Evolutionary conservation across 2,113 vertebrate species (phyloP), one percentile per base, ranked within the genome.

Genomic region (Mormoops blainvillei): DNA sequence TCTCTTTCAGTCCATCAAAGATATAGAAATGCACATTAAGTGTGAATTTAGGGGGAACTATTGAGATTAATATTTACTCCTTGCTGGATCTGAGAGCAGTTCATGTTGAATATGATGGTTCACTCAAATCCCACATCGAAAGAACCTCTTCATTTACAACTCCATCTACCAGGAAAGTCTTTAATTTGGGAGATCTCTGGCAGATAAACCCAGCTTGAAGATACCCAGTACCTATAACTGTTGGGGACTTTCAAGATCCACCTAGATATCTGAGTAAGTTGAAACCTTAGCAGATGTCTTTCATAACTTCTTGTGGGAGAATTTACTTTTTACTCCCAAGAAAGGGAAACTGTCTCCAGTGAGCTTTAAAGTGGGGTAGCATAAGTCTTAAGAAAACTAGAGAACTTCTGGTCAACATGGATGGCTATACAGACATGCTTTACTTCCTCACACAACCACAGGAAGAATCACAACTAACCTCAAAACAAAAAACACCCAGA

Each of bases 311-410:
- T 52, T 28, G 10, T 41, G 50, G 11, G 16, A 94, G 14, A 50
- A 73, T 81, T 90, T 95, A 56, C 54, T 61, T 82, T 94, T 96
- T 92, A 33, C 1, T 87, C n/a, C 14, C 15, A 73, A 58, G 52
- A 61, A 90, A 76, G n/a, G 19, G 70, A 92, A 91, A 61, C 31
- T 54, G 2, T 78, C 36, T 96, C 41, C 48, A 19, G 10, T 77
- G 48, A 94, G 33, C 26, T 85, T 86, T 31, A 76, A 85, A 67
- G 33, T 77, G 24, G 81, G 2, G 24, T 16, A 95, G 18, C 24
- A 94, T 68, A 18, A 73, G 36, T 67, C 45, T 97, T 95, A 86
- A 86, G 73, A 81, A 90, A 95, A n/a, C 6, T 6, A 77, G 58
- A 61, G 58, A 61, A 61, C 24, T 61, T 61, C 20, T 12, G 26